These are phyloP conservation scores for Nematopogon swammerdamellus DNA, from an alignment of 2,888 invertebrate genomes.

Conservation along the genomic window DNA sequence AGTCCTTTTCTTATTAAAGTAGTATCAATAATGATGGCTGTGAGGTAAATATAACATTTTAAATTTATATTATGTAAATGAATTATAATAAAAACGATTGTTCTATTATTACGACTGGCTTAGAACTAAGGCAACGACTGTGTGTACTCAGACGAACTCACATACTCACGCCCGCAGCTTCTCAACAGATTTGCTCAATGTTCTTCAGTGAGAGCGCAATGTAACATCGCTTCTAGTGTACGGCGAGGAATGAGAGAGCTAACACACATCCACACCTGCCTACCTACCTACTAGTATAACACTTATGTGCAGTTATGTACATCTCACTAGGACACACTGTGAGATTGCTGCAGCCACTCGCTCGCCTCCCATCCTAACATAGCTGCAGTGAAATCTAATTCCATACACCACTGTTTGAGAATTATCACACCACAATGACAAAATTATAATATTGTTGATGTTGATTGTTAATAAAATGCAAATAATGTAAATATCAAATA, in stretches of 20 bases:
- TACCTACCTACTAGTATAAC: neutral
- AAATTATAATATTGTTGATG: conserved; percentile 70
- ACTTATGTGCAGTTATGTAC: too few relatives aligned
- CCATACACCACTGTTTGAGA: conserved; percentile 38
- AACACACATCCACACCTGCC: neutral
- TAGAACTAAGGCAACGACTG: neutral
- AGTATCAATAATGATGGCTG: conserved; percentile 58
- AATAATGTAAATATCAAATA: conserved; percentile 71
- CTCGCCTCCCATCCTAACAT: too few relatives aligned
- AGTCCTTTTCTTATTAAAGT: conserved; percentile 52
- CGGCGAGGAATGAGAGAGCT: neutral
- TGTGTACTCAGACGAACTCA: neutral
- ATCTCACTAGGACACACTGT: neutral
- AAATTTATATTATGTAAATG: conserved; percentile 49
- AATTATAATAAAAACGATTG: conserved; percentile 32
- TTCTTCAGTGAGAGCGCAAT: neutral
- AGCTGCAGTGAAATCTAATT: conserved; percentile 25
- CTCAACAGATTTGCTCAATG: neutral
- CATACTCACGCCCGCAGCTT: neutral
- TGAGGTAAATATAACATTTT: conserved; percentile 55
- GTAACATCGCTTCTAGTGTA: neutral
- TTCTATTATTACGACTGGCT: conserved; percentile 30
- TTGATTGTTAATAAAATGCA: conserved; percentile 77
- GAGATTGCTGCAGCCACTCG: too few relatives aligned
- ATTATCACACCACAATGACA: conserved; percentile 52